Evolutionary conservation across 1,140 invertebrate species (phyloP), one percentile per base, ranked within the genome.

Genomic region (Glossosoma conforme): DNA sequence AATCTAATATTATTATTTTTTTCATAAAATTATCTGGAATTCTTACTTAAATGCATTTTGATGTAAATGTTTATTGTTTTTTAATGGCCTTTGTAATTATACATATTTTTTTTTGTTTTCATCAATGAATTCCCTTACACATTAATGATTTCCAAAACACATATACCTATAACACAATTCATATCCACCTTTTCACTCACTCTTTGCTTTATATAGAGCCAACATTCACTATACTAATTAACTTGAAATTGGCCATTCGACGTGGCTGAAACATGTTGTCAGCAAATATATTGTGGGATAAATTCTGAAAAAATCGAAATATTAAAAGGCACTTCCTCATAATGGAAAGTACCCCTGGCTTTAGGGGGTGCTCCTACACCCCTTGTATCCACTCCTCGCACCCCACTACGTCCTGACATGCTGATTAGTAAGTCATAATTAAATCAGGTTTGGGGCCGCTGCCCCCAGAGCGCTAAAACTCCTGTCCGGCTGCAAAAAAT

Each of bases 371-470:
- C 3, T 5, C 15, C 14, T 21, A 5, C 15, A 17, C 17, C 43
- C 15, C 10, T 44, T 1, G 15, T 18, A 44, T 13, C 20, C 17
- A 13, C 24, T 18, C 22, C 2, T 30, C 8, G 14, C 33, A 38
- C 13, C 33, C 25, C 38, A 18, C 15, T 21, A 19, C 43, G 44
- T 43, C 50, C 47, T 43, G 45, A 52, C 45, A 47, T 25, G 44
- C 44, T 44, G 49, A 57, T 57, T 52, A 52, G 44, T 48, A 46
- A 49, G 50, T 57, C 45, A 57, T 57, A 57, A 57, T 57, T 47
- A 57, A 52, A 52, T 57, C 49, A 52, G 47, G 44, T 52, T 57
- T 56, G 25, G 38, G 28, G 38, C 19, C 19, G 40, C n/a, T 50
- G 32, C 40, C 47, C 47, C 47, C 33, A 35, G 13, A 32, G 36